Percentiles rank a stretch among this genome's conserved stretches.
Conservation (phyloP, 1,140 invertebrate species). For the Saccostrea cuccullata region DNA sequence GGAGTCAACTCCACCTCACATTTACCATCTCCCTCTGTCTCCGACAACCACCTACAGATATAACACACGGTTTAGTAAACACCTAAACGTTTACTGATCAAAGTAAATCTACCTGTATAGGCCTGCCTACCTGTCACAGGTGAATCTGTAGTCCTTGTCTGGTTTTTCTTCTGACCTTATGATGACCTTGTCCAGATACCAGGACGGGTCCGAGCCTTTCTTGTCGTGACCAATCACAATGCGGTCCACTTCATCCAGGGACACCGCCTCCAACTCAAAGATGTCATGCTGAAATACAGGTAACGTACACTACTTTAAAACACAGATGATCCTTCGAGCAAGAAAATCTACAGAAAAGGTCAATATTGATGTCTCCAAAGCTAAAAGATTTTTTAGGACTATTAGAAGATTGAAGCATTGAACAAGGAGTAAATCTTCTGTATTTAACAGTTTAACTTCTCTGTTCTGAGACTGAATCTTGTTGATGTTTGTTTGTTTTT, state of each 20-base stretch:
- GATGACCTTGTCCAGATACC: conserved; percentile 54
- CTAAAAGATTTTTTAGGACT: too few species aligned
- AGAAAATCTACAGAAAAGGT: too few species aligned
- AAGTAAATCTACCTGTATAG: background rate
- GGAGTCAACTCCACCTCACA: conserved; percentile 41
- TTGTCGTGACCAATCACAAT: conserved; percentile 65
- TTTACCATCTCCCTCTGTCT: conserved; percentile 53
- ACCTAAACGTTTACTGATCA: too few species aligned
- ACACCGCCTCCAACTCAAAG: conserved; percentile 66
- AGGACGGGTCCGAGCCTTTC: conserved; percentile 47
- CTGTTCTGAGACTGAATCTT: too few species aligned
- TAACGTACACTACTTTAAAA: background rate
- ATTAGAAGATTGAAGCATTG: too few species aligned
- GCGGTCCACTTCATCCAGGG: conserved; percentile 57
- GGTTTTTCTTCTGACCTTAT: conserved; percentile 43
- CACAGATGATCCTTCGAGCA: background rate
- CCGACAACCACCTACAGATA: conserved; percentile 46
- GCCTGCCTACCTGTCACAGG: conserved; percentile 66
- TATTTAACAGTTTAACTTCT: too few species aligned
- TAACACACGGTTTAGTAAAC: too few species aligned
- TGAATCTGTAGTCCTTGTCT: conserved; percentile 63
- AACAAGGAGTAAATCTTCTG: too few species aligned
- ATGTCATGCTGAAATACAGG: conserved; percentile 59
- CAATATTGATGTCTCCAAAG: too few species aligned
- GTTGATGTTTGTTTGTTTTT: too few species aligned